Percentiles rank a stretch among this genome's conserved stretches.
These are phyloP conservation scores for Tenodera sinensis DNA, from an alignment of 2,888 invertebrate species.

Conservation along the genomic window DNA sequence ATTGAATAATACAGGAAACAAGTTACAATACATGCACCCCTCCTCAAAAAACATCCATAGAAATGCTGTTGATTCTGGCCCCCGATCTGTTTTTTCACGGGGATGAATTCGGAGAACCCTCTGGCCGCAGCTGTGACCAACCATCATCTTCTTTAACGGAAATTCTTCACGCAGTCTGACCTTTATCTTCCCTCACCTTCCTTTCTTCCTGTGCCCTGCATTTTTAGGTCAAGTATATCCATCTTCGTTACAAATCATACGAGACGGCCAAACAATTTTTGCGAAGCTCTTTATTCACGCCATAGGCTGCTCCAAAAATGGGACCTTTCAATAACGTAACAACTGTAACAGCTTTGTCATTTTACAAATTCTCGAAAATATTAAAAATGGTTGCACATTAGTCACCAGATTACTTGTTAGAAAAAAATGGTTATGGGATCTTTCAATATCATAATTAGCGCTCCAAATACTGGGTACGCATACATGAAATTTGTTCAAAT, in stretches of 20 bases:
- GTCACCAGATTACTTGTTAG: too few species aligned
- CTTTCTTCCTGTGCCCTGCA: background rate
- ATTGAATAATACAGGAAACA: background rate
- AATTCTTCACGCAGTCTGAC: conserved; percentile 7
- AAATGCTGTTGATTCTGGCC: background rate
- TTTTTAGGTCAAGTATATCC: background rate
- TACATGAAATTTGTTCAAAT: too few species aligned
- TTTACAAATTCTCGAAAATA: too few species aligned
- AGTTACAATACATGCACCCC: background rate
- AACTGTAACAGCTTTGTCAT: too few species aligned
- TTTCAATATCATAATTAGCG: too few species aligned
- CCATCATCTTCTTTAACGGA: conserved; percentile 3
- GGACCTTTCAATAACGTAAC: too few species aligned
- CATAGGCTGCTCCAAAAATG: background rate
- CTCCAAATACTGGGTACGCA: too few species aligned
- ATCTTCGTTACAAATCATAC: conserved; percentile 11
- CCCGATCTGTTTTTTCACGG: background rate
- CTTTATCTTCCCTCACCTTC: background rate
- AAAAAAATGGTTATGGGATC: too few species aligned
- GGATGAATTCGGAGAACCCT: background rate
- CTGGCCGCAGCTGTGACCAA: background rate
- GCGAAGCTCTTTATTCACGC: background rate
- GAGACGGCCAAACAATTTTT: background rate
- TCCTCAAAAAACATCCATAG: background rate
- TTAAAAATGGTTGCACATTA: too few species aligned